Conservation (phyloP, 2,797 vertebrate genomes). For the Sebastes miniatus region DNA sequence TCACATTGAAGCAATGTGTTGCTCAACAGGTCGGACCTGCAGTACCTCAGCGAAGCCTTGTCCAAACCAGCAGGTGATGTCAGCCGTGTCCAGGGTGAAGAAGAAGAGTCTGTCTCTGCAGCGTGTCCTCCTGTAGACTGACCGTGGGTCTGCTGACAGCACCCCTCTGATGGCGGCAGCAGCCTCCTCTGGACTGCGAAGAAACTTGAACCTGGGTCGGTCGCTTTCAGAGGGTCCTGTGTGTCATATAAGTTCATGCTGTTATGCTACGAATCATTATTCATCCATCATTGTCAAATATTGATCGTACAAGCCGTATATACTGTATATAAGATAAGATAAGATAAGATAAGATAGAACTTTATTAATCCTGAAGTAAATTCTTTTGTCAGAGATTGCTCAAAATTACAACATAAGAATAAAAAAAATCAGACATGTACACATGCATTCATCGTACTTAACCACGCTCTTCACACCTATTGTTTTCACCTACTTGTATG, state of each 20-base stretch:
- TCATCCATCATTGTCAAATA: background rate
- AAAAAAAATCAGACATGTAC: background rate
- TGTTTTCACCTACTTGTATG: background rate
- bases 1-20: background rate
- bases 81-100: slow-evolving; percentile 85
- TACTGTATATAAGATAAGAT: background rate
- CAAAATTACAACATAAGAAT: no score
- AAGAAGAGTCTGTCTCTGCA: slow-evolving; percentile 89
- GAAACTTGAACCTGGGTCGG: slow-evolving; percentile 81
- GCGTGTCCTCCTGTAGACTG: slow-evolving; percentile 86
- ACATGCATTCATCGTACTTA: background rate
- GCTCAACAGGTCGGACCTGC: slow-evolving; percentile 71
- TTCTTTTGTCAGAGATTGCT: no score
- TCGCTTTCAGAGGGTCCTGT: slow-evolving; percentile 47
- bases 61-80: slow-evolving; percentile 92
- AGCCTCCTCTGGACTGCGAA: slow-evolving; percentile 83
- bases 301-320: background rate
- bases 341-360: no score
- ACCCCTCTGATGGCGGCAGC: slow-evolving; percentile 81
- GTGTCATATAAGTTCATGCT: background rate
- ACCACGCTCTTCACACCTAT: background rate
- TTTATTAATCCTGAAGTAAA: no score
- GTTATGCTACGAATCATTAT: background rate
- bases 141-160: slow-evolving; percentile 88
- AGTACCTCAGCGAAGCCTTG: slow-evolving; percentile 88